phyloP scores from a whole-genome alignment of 2,113 vertebrate genomes.

The Xenopus tropicalis region UCB_Xtro_10.0 CM004444.2:116759001-116759500 shows the following conservation, averaged over 20 bases:
- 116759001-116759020: conserved; percentile 59
- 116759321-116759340: background rate
- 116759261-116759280: conserved; percentile 38
- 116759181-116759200: conserved; percentile 56
- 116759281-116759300: conserved; percentile 26
- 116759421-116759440: too few species aligned
- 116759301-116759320: conserved; percentile 16
- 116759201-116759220: conserved; percentile 65
- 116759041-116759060: conserved; percentile 60
- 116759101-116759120: conserved; percentile 53
- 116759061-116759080: conserved; percentile 57
- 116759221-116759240: conserved; percentile 50
- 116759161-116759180: conserved; percentile 35
- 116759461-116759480: too few species aligned
- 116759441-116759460: too few species aligned
- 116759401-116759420: background rate
- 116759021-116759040: conserved; percentile 58
- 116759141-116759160: conserved; percentile 53
- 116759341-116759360: conserved; percentile 11
- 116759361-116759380: background rate
- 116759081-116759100: conserved; percentile 59
- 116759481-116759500: too few species aligned
- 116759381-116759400: background rate
- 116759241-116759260: conserved; percentile 42
- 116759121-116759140: conserved; percentile 56